Evolutionary conservation across 2,888 invertebrate genomes (phyloP).

Genomic region (Protophormia terraenovae): DNA sequence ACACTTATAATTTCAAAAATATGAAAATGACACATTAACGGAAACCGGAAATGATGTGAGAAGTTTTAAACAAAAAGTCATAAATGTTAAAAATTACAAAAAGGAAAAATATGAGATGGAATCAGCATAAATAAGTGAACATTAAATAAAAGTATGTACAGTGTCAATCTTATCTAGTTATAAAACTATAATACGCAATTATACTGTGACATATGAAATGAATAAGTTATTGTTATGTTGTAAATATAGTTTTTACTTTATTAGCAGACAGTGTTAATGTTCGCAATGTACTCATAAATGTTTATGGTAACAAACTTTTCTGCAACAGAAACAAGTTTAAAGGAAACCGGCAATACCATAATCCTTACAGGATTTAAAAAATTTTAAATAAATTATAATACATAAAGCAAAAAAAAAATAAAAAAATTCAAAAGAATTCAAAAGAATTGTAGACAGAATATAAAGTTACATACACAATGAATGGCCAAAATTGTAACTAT

Average conservation of each 20-base stretch:
- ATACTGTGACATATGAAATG: too few relatives aligned
- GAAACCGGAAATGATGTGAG: slow-evolving; percentile 18
- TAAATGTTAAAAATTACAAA: slow-evolving; percentile 5
- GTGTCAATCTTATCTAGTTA: too few relatives aligned
- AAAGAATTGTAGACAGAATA: too few relatives aligned
- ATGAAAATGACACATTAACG: slow-evolving; percentile 16
- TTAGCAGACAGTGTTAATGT: not conserved
- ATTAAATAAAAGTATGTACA: not conserved
- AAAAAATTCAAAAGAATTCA: too few relatives aligned
- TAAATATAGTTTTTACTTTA: too few relatives aligned
- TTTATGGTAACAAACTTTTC: not conserved
- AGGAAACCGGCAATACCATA: not conserved
- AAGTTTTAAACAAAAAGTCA: slow-evolving; percentile 26
- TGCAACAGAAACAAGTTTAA: not conserved
- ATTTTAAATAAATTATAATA: not conserved
- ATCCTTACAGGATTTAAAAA: not conserved
- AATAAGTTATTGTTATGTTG: too few relatives aligned
- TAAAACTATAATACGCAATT: not conserved
- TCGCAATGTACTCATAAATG: not conserved
- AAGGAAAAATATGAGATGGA: not conserved
- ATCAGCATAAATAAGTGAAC: not conserved
- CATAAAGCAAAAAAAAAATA: too few relatives aligned
- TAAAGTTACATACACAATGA: too few relatives aligned
- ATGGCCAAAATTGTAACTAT: too few relatives aligned
- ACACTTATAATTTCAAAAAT: not conserved